Evolutionary conservation across 2,888 invertebrate genomes (phyloP), one percentile per base, ranked within the genome.

Genomic region (Caenorhabditis sulstoni): DNA sequence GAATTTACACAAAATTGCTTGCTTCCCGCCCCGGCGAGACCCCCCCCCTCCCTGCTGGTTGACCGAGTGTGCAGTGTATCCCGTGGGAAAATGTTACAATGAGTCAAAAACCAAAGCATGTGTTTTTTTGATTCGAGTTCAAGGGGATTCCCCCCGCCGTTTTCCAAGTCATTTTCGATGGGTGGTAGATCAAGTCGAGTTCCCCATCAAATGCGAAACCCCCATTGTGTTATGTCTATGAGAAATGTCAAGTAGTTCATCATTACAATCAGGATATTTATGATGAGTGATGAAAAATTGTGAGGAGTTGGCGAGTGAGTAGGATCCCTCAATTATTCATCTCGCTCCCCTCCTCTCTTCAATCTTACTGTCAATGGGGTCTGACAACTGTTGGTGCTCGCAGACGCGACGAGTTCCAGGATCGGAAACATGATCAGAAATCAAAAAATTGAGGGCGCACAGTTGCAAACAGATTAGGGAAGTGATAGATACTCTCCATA

Each of bases 81-180:
- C 50, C 73, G 73, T 73, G 73, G 58, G 73, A 73, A 73, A 58
- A 64, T 73, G 73, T 73, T 73, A 73, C 73, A 73, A 73, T 58
- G n/a, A 49, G 50, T 58, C 18, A n/a, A 52, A 35, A 57, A 44
- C 37, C 20, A 59, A 73, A 71, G 47, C 64, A 52, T 47, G 41
- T 64, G 64, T 39, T 37, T 52, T n/a, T 45, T 44, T 53, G 20
- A 29, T 29, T 29, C 29, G 29, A 29, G 29, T 5, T 29, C 35
- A 35, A n/a, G 49, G 62, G 73, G 73, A 49, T 57, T 39, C 12
- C 64, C 73, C 73, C 49, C 50, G 20, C 29, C 29, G 3, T 7
- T 29, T 29, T 29, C 29, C 3, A 29, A 5, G 4, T 29, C 3
- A 29, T 50, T 7, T 41, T 41, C 18, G n/a, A 45, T n/a, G n/a